Conservation (phyloP, 1,140 invertebrate genomes). For the Gryllus bimaculatus region DNA sequence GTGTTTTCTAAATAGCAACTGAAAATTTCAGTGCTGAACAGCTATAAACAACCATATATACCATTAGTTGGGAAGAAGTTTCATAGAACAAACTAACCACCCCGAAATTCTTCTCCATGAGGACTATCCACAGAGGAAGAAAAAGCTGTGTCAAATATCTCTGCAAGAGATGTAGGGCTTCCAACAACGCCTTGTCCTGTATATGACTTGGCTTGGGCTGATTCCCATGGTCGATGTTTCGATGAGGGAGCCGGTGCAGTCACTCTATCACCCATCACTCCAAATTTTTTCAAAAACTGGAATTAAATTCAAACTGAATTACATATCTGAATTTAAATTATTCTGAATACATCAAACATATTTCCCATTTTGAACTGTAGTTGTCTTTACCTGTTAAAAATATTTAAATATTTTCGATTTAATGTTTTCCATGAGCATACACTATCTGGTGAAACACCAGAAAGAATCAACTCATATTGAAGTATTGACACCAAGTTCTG, state of each 20-base stretch:
- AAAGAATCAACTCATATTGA: no score
- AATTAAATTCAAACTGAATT: neutral
- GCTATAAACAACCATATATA: neutral
- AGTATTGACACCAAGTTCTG: no score
- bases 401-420: no score
- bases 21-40: no score
- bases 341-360: no score
- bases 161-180: constrained; percentile 39
- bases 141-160: constrained; percentile 45
- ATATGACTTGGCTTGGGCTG: constrained; percentile 23
- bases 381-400: no score
- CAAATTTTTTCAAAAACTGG: neutral
- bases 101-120: constrained; percentile 34
- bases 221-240: constrained; percentile 29
- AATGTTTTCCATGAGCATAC: no score
- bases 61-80: neutral
- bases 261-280: constrained; percentile 18
- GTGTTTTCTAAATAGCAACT: no score
- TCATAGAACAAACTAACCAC: constrained; percentile 29
- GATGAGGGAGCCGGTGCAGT: constrained; percentile 17
- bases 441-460: no score
- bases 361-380: no score
- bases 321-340: no score
- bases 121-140: constrained; percentile 40
- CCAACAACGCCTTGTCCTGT: constrained; percentile 30